A percentile compares a stretch with the other conserved stretches of the same genome.
phyloP scores from a whole-genome alignment of 2,113 vertebrate species.

The Machaerirhynchus nigripectus region DNA sequence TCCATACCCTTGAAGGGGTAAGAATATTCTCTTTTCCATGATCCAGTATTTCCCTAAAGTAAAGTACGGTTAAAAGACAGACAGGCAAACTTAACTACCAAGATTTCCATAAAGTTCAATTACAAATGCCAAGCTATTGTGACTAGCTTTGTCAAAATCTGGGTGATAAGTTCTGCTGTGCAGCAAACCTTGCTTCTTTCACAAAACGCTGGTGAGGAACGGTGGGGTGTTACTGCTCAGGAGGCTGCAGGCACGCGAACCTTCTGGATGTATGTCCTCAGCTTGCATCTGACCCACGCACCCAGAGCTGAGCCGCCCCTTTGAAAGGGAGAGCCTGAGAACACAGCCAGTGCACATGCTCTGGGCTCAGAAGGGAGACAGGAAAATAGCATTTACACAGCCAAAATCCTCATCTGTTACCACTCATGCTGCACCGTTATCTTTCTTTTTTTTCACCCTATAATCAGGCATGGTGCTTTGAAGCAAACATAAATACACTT shows the following conservation, averaged over 20 bases:
- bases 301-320: background rate
- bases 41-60: background rate
- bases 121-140: slow-evolving; percentile 13
- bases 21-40: background rate
- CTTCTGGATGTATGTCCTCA: background rate
- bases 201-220: background rate
- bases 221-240: background rate
- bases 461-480: background rate
- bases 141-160: slow-evolving; percentile 34
- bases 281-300: accelerated
- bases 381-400: background rate
- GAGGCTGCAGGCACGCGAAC: background rate
- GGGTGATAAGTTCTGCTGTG: background rate
- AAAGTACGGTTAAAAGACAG: background rate
- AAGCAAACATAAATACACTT: background rate
- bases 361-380: background rate
- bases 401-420: background rate
- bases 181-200: background rate
- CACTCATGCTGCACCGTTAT: background rate
- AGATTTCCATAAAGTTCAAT: slow-evolving; percentile 34
- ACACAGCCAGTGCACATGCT: background rate
- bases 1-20: background rate
- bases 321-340: background rate
- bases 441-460: background rate
- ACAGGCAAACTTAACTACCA: background rate